Evolutionary conservation across 2,113 vertebrate genomes (phyloP).

Genomic region (Prochilodus magdalenae): DNA sequence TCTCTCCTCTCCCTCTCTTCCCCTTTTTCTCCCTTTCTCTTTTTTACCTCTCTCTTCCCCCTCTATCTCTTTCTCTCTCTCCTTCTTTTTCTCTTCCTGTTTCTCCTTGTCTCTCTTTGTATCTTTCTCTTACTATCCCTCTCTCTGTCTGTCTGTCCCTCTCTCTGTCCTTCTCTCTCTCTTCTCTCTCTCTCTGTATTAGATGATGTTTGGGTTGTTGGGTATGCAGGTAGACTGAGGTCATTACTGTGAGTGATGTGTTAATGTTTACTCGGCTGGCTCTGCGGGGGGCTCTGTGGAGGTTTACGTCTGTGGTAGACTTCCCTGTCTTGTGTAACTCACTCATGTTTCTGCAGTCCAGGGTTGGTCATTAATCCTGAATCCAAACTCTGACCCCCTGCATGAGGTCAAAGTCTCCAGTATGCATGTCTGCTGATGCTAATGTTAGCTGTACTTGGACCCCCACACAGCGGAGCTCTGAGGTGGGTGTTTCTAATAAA

Average conservation of each 20-base stretch:
- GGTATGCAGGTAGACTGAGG: background rate
- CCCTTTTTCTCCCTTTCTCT: too few species aligned
- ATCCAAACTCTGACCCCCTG: conserved; percentile 8
- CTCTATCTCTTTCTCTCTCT: too few species aligned
- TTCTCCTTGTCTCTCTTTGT: too few species aligned
- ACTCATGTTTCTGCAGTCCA: background rate
- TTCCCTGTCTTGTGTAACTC: background rate
- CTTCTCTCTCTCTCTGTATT: background rate
- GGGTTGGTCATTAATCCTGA: conserved; percentile 29
- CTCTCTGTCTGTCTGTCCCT: too few species aligned
- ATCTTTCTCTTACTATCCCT: too few species aligned
- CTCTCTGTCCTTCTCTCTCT: too few species aligned
- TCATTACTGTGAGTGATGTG: background rate
- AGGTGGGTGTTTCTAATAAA: too few species aligned
- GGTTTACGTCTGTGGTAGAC: background rate
- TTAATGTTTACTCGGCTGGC: conserved; percentile 1
- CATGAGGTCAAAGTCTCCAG: background rate
- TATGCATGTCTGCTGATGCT: background rate
- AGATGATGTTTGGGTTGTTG: background rate
- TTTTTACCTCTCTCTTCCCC: too few species aligned
- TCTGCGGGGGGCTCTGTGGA: background rate
- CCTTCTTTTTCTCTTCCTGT: too few species aligned
- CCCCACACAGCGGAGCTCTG: background rate
- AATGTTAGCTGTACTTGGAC: too few species aligned
- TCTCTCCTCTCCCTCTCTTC: too few species aligned